Evolutionary conservation across 1,140 invertebrate genomes (phyloP), one percentile per base, ranked within the genome.

Genomic region (Nilaparvata lugens): DNA sequence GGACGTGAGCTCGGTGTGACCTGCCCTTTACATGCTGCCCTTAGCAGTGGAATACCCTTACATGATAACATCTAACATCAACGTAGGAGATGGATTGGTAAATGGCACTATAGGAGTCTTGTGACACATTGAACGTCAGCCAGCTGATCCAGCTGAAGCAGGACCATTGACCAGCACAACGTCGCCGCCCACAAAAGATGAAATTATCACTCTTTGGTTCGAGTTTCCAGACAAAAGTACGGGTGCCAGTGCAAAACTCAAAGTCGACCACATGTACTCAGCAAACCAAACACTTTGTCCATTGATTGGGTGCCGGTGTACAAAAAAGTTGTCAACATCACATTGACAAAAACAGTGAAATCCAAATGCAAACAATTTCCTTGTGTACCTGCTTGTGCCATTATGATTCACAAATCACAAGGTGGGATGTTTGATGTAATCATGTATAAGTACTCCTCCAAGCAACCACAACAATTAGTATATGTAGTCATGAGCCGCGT

Each of bases 401-500:
- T 68, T 4, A 71, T 67, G 23, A 69, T 71, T 24, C 70, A 72
- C 59, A 71, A 72, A 43, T 69, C 66, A 16, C 68, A 71, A 66
- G 69, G 68, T 64, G 66, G 67, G 61, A 70, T 70, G 21, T 72
- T 67, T 60, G 63, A 65, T 51, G 56, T 66, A 64, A 68, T 72
- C 23, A 68, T 71, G 13, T 71, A 71, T 58, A 63, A 70, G 51
- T 71, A 70, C 60, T 52, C 53, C 43, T 64, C 64, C 54, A 28
- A 5, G 62, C 69, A 71, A 62, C 23, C 58, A 35, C 67, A 65
- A 45, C 21, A 65, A 58, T 52, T 71, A 11, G 62, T 71, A 48
- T 72, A 71, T 63, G 67, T 71, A 55, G 71, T 69, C n/a, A 57
- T 71, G 16, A 68, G 68, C n/a, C n/a, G n/a, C n/a, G n/a, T 69